phyloP scores from a whole-genome alignment of 1,140 invertebrate species.

The Brachionus calyciflorus region DNA sequence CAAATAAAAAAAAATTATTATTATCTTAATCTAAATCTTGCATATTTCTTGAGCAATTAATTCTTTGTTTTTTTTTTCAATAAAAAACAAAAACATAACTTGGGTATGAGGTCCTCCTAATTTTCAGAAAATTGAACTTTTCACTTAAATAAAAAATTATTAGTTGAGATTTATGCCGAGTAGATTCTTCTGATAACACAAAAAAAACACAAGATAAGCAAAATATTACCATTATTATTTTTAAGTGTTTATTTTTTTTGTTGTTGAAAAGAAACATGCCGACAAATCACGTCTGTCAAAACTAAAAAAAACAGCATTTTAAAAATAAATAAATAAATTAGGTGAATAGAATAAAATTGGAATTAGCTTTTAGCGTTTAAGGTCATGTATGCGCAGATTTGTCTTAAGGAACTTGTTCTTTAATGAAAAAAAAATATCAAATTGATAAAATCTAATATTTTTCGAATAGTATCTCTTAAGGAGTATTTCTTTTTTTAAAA shows the following conservation, averaged over 20 bases:
- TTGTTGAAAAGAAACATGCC: background rate
- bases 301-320: background rate
- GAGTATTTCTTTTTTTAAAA: no score
- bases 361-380: no score
- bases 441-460: no score
- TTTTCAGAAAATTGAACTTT: slow-evolving; percentile 18
- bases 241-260: background rate
- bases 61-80: background rate
- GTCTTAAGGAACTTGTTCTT: no score
- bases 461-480: no score
- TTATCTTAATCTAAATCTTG: slow-evolving; percentile 43
- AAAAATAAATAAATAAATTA: slow-evolving; percentile 1
- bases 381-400: no score
- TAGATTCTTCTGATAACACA: background rate
- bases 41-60: slow-evolving; percentile 36
- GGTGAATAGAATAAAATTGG: no score
- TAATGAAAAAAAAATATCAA: no score
- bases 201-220: background rate
- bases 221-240: slow-evolving; percentile 17
- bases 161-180: background rate
- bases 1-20: slow-evolving; percentile 14
- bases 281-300: slow-evolving; percentile 34
- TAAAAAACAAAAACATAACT: background rate
- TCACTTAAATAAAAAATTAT: no score
- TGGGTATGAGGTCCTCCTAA: background rate